Evolutionary conservation across 2,113 vertebrate genomes (phyloP).

Genomic region (Shinisaurus crocodilurus): DNA sequence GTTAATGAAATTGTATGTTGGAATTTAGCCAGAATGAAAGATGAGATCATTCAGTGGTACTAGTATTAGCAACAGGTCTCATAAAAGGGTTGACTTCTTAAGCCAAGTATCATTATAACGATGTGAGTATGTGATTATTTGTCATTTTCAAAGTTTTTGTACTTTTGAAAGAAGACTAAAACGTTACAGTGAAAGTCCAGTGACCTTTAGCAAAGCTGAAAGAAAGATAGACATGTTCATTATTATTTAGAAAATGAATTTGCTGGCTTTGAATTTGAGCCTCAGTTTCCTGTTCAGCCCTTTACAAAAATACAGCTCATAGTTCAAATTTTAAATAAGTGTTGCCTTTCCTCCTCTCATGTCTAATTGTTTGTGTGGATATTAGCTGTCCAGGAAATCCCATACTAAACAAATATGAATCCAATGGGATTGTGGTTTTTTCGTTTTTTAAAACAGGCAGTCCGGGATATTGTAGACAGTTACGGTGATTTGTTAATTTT

Average conservation of each 20-base stretch:
- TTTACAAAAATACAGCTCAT: constrained; percentile 78
- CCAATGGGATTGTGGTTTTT: constrained; percentile 81
- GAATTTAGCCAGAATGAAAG: constrained; percentile 85
- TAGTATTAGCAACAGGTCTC: constrained; percentile 85
- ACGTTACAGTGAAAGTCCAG: constrained; percentile 17
- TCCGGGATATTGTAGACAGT: constrained; percentile 81
- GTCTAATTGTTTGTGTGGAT: constrained; percentile 82
- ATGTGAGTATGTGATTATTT: constrained; percentile 54
- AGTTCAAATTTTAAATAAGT: constrained; percentile 81
- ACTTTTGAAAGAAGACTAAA: constrained; percentile 2
- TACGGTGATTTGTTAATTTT: constrained; percentile 80
- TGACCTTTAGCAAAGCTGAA: constrained; percentile 69
- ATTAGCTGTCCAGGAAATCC: constrained; percentile 87
- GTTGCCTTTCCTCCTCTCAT: constrained; percentile 72
- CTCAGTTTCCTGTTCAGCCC: constrained; percentile 77
- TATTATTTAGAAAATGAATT: constrained; percentile 77
- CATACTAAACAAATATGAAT: constrained; percentile 83
- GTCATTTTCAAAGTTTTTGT: constrained; percentile 71
- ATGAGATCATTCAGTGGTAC: constrained; percentile 84
- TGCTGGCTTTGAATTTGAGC: constrained; percentile 79
- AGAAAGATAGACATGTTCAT: constrained; percentile 79
- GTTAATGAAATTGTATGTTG: constrained; percentile 89
- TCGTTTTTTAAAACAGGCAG: constrained; percentile 77
- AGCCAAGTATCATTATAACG: constrained; percentile 69
- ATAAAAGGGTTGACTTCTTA: constrained; percentile 77